Evolutionary conservation across 2,888 invertebrate genomes (phyloP).

Genomic region (Mellilla xanthometata): DNA sequence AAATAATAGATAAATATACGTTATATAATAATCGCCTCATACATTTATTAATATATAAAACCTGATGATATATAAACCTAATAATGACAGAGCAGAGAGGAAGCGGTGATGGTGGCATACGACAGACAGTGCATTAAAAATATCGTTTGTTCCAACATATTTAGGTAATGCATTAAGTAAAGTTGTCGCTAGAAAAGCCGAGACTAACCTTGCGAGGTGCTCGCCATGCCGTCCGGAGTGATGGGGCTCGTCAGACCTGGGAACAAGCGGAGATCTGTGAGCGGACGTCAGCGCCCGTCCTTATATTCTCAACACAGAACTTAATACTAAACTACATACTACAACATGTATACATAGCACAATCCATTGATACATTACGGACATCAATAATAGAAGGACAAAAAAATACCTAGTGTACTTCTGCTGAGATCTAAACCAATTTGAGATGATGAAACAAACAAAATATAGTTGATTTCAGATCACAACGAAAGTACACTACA

Average conservation of each 20-base stretch:
- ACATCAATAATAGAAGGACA: too few species aligned
- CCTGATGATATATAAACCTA: slow-evolving; percentile 80
- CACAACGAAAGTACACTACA: too few species aligned
- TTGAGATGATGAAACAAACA: too few species aligned
- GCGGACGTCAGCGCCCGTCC: slow-evolving; percentile 19
- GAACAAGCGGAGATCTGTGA: slow-evolving; percentile 48
- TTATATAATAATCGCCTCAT: slow-evolving; percentile 82
- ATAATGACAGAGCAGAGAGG: slow-evolving; percentile 84
- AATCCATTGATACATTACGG: too few species aligned
- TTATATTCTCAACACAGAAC: slow-evolving; percentile 15
- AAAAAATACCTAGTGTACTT: too few species aligned
- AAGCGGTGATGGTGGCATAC: slow-evolving; percentile 84
- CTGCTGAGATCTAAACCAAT: too few species aligned
- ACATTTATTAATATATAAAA: slow-evolving; percentile 72
- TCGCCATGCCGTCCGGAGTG: slow-evolving; percentile 88
- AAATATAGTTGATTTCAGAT: too few species aligned
- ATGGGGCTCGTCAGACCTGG: slow-evolving; percentile 84
- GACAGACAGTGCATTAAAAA: slow-evolving; percentile 84
- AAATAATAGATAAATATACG: slow-evolving; percentile 66
- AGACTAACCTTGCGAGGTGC: slow-evolving; percentile 93
- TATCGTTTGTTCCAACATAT: slow-evolving; percentile 81
- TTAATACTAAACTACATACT: slow-evolving; percentile 1
- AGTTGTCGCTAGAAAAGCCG: slow-evolving; percentile 77
- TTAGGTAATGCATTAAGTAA: slow-evolving; percentile 81
- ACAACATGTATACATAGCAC: slow-evolving; percentile 1